Evolutionary conservation across 2,113 vertebrate genomes (phyloP), one percentile per base, ranked within the genome.

Genomic region (Larimichthys polyactis): DNA sequence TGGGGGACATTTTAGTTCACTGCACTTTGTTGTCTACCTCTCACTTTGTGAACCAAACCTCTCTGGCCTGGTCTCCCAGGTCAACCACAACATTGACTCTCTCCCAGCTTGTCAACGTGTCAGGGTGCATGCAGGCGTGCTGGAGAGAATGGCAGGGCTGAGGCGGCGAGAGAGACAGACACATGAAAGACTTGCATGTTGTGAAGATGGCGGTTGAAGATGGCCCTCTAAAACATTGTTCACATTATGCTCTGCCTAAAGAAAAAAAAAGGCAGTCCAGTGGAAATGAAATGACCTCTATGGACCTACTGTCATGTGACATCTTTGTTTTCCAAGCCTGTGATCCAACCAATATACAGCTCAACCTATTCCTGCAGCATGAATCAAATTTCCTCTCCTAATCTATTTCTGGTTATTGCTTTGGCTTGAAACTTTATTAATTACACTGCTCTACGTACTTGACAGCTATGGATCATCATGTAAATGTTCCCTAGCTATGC

Each of bases 51-150:
- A 90, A 90, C 78, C 85, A 84, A 88, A 89, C 88, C 77, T 68
- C 87, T 65, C 59, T 20, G 76, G 79, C 74, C 86, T 27, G 80
- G 90, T 81, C 89, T 76, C 79, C 57, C 67, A 83, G 91, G 93
- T 94, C 91, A 94, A 75, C 90, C 92, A 83, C 91, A 85, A 76
- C 89, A 85, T 75, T 82, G 78, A 88, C 92, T 90, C 14, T 68
- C 84, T 81, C 87, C 71, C 80, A 46, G 87, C 93, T 89, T 91
- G 93, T 94, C 93, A 92, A 87, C 67, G 70, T 92, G 93, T 92
- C 91, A 91, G 73, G 81, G 90, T 85, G 85, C 91, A 92, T 81
- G 85, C 86, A 87, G 91, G 85, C 88, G 78, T 90, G 90, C 32
- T 84, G 78, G 81, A 78, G 60, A 70, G 78, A 77, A 91, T 71